These are phyloP conservation scores for Kryptopterus vitreolus DNA, from an alignment of 2,797 vertebrate species.

Conservation along the genomic window DNA sequence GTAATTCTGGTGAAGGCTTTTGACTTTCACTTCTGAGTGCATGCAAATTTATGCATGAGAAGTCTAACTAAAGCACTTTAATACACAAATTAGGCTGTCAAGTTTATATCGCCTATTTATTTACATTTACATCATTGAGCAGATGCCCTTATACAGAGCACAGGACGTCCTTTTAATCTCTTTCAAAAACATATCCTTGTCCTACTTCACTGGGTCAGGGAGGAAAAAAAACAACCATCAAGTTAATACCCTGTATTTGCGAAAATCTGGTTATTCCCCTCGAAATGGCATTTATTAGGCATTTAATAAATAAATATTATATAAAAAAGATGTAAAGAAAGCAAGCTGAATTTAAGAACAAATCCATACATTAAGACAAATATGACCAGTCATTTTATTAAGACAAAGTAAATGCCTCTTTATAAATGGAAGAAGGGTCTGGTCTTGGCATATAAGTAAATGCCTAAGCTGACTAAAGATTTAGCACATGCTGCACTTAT, in stretches of 20 bases:
- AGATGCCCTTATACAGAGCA: not conserved
- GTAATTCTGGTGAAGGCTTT: not conserved
- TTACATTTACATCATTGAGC: not conserved
- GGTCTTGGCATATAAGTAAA: not conserved
- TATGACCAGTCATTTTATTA: not conserved
- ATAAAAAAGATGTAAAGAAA: not conserved
- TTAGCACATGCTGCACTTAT: not conserved
- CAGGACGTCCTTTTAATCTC: not conserved
- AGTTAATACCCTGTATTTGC: not conserved
- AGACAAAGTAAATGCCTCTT: not conserved
- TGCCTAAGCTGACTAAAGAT: not conserved
- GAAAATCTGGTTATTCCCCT: not conserved
- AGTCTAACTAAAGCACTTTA: conserved; percentile 1
- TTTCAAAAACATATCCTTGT: not conserved
- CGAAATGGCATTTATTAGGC: not conserved
- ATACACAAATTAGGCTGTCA: not conserved
- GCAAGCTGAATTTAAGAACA: not conserved
- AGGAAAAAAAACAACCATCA: not conserved
- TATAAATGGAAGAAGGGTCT: not conserved
- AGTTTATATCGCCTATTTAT: not conserved
- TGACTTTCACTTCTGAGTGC: not conserved
- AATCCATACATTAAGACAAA: not conserved
- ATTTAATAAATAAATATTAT: not conserved
- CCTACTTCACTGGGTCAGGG: not conserved
- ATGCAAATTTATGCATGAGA: not conserved